These are phyloP conservation scores for Tapera naevia DNA, from an alignment of 2,797 vertebrate genomes.

Conservation along the genomic window DNA sequence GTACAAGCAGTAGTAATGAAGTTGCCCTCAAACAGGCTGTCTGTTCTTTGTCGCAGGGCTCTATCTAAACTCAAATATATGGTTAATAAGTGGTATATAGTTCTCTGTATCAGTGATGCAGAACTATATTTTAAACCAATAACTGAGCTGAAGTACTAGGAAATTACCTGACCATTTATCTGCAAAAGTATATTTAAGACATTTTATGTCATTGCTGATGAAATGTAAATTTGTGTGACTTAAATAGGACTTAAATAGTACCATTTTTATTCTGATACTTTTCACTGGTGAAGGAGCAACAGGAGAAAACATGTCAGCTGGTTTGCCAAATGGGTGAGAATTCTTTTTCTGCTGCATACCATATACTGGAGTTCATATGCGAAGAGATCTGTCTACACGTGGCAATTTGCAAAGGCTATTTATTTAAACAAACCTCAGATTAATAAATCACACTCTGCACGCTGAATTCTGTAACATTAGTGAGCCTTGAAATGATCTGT, in stretches of 20 bases:
- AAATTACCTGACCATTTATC: neutral
- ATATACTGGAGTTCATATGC: neutral
- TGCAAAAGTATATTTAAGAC: neutral
- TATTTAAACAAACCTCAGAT: constrained; percentile 21
- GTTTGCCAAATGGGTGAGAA: neutral
- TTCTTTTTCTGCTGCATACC: neutral
- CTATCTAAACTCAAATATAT: neutral
- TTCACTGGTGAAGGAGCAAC: neutral
- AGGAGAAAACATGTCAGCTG: neutral
- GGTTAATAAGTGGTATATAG: neutral
- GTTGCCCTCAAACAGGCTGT: neutral
- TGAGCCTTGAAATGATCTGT: neutral
- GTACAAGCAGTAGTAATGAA: constrained; percentile 37
- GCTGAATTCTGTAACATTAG: neutral
- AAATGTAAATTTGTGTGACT: neutral
- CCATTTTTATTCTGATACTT: neutral
- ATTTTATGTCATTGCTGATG: neutral
- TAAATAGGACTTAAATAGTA: neutral
- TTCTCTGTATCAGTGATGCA: neutral
- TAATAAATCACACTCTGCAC: neutral
- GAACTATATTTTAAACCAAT: neutral
- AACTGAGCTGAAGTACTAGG: neutral
- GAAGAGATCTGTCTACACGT: neutral
- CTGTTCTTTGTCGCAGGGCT: neutral
- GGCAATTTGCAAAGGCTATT: neutral